phyloP scores from a whole-genome alignment of 2,888 invertebrate genomes.

The Lycaena phlaeas region DNA sequence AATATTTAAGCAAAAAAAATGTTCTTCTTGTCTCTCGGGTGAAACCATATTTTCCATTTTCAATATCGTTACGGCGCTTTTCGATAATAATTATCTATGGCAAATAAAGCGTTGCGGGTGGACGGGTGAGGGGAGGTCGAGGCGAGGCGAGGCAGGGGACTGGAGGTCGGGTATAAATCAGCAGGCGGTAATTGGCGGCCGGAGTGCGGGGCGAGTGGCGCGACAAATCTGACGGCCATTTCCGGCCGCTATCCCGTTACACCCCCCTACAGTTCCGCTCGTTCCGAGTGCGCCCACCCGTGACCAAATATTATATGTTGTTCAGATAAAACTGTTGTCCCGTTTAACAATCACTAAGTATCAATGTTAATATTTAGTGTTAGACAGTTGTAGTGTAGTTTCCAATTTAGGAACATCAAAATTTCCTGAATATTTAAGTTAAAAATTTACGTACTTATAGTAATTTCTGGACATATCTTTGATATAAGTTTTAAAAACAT shows the following conservation, averaged over 20 bases:
- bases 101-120: conserved; percentile 5
- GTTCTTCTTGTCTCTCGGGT: too few relatives aligned
- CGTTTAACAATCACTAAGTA: too few relatives aligned
- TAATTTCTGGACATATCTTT: too few relatives aligned
- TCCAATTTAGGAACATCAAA: too few relatives aligned
- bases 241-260: conserved; percentile 38
- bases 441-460: too few relatives aligned
- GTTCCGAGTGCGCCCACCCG: conserved; percentile 6
- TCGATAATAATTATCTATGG: neutral
- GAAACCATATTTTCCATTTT: conserved; percentile 1
- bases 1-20: too few relatives aligned
- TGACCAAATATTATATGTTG: conserved; percentile 6
- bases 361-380: neutral
- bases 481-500: too few relatives aligned
- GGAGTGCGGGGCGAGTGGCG: conserved; percentile 35
- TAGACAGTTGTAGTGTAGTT: too few relatives aligned
- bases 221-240: conserved; percentile 57
- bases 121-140: conserved; percentile 8
- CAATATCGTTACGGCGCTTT: neutral
- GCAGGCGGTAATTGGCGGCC: conserved; percentile 46
- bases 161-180: conserved; percentile 19
- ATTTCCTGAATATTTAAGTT: too few relatives aligned
- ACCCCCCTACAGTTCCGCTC: conserved; percentile 21
- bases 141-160: conserved; percentile 11
- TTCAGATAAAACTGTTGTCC: conserved; percentile 1